Percentiles rank a stretch among this genome's conserved stretches.
phyloP scores from a whole-genome alignment of 2,797 vertebrate species.

The Dipus sagitta region DNA sequence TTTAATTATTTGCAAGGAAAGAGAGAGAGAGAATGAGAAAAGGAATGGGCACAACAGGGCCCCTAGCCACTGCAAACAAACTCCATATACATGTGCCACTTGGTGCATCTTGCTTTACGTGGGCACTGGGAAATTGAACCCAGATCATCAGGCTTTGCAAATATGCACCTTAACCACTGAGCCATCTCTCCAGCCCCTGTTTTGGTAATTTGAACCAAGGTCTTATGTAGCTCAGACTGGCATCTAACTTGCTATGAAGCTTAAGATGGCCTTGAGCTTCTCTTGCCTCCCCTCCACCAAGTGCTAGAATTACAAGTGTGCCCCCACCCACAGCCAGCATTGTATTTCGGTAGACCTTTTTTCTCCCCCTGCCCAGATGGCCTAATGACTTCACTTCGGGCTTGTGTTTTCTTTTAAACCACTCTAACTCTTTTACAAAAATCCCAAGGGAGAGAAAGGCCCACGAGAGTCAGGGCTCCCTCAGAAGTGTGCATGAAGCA shows the following conservation, averaged over 20 bases:
- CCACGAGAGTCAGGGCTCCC: too few species aligned
- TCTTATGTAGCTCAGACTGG: neutral
- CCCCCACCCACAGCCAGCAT: neutral
- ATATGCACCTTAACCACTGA: too few species aligned
- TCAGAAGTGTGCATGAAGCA: accelerated
- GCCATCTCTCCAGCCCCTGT: too few species aligned
- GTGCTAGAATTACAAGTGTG: neutral
- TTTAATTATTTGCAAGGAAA: neutral
- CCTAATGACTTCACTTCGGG: neutral
- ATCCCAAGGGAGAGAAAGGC: neutral
- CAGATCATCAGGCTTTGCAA: too few species aligned
- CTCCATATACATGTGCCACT: too few species aligned
- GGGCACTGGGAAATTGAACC: too few species aligned
- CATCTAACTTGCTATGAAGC: neutral
- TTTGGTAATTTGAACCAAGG: neutral
- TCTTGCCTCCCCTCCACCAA: neutral
- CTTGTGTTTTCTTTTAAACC: neutral
- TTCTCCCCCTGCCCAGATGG: neutral
- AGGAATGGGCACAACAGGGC: too few species aligned
- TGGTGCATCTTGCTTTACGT: too few species aligned
- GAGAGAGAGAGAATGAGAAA: too few species aligned
- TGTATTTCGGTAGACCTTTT: neutral
- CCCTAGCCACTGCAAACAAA: too few species aligned
- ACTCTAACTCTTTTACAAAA: neutral
- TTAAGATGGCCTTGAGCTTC: neutral